phyloP scores from a whole-genome alignment of 2,797 vertebrate species.

The Cuniculus paca region DNA sequence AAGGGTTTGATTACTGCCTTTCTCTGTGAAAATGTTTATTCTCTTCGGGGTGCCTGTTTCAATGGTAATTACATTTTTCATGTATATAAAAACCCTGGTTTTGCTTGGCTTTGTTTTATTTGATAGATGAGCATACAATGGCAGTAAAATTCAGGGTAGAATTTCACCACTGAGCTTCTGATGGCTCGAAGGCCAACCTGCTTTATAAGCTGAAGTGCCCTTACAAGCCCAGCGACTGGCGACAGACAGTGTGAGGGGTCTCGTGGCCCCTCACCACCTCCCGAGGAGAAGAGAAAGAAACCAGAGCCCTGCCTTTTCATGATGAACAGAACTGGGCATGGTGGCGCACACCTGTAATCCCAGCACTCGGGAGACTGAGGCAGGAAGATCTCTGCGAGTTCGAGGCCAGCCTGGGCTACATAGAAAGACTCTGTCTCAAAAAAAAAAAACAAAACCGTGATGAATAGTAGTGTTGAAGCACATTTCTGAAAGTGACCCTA shows the following conservation, averaged over 20 bases:
- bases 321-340: too few species aligned
- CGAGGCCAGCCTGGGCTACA: background rate
- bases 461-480: background rate
- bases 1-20: background rate
- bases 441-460: too few species aligned
- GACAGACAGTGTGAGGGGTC: background rate
- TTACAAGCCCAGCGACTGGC: rapidly evolving
- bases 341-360: background rate
- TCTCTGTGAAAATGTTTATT: background rate
- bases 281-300: background rate
- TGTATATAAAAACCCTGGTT: background rate
- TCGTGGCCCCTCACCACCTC: background rate
- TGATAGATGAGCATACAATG: background rate
- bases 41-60: background rate
- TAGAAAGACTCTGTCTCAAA: background rate
- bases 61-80: background rate
- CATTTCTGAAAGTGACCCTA: background rate
- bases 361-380: background rate
- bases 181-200: background rate
- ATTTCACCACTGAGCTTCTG: background rate
- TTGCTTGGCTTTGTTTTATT: background rate
- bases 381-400: background rate
- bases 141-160: background rate
- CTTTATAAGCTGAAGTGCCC: too few species aligned
- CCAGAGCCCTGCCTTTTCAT: background rate